Evolutionary conservation across 2,888 invertebrate species (phyloP), one percentile per base, ranked within the genome.

Genomic region (Microchrysa polita): DNA sequence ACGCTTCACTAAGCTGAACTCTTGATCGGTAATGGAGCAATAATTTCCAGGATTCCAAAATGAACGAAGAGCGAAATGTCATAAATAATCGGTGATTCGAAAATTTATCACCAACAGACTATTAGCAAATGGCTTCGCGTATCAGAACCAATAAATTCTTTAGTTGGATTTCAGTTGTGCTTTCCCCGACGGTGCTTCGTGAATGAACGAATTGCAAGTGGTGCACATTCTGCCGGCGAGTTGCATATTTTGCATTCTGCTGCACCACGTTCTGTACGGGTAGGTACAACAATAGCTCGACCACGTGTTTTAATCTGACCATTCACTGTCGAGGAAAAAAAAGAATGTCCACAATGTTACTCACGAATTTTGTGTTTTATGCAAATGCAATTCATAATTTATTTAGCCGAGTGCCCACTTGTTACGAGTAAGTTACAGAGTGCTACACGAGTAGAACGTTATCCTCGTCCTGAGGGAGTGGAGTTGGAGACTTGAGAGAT

Each of bases 331-430:
- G n/a, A n/a, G n/a, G n/a, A n/a, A n/a, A n/a, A n/a, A n/a, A n/a
- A n/a, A 48, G 12, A 65, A 65, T 42, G 74, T 74, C 61, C 63
- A 71, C 63, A 57, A 59, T 57, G 59, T 69, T 60, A 23, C 74
- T 74, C 69, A 74, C 74, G 74, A 71, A 71, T 71, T 74, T 44
- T 61, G 48, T 71, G 74, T 74, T 74, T 74, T 71, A 74, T 69
- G 71, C 69, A 71, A 74, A 71, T 74, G 63, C 63, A 69, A 57
- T 16, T 34, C 57, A 57, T 57, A 73, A 55, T 67, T 65, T 65
- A 73, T 73, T 42, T 67, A 40, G 48, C 14, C 48, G 48, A 48
- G 48, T n/a, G 16, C 14, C 16, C 12, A n/a, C 48, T 48, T 48
- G 48, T 48, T 48, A n/a, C 12, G 7, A 7, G 7, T 42, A 42